Base-by-base conservation (phyloP, 2,113 vertebrate genomes). In the Pelodiscus sinensis region DNA sequence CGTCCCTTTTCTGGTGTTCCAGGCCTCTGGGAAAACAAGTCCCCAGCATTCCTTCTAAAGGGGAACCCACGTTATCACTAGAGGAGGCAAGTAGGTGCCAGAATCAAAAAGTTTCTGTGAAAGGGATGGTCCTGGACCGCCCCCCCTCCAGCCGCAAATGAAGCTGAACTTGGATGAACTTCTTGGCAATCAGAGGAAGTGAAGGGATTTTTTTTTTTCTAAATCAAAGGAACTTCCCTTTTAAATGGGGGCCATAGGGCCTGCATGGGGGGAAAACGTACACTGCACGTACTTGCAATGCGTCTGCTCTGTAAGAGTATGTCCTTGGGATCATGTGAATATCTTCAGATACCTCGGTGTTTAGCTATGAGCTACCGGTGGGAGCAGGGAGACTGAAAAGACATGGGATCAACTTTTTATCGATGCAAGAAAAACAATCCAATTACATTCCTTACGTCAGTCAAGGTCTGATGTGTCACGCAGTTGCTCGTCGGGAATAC, bases 381-480 rank as follows among this genome's bases (percentile, higher is more conserved):
- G 8, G 68, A 81, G 73, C 22, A 83, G 58, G 73, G n/a, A 91
- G 85, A 95, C 68, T 12, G 51, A 29, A 65, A 50, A 84, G 93
- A 90, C 75, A 91, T 87, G 96, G 97, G 94, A 96, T 95, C 95
- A 96, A 86, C 15, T 87, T 89, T 6, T 86, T 92, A 84, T 84
- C 84, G 44, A 77, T 77, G 24, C 84, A 94, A 90, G 83, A 27
- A n/a, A 82, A 0, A 86, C 90, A 75, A 91, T 78, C 77, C 89
- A 84, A 75, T 86, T 86, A 94, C 94, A 94, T 97, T 97, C 97
- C 96, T 95, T 87, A 52, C 79, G 29, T 84, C 81, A 79, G 80
- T 27, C 58, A 56, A 58, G 81, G 14, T 87, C 84, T 55, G 65
- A 60, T 25, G 86, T 4, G 58, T 58, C 25, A 79, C 79, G 85